Evolutionary conservation across 2,888 invertebrate genomes (phyloP), one percentile per base, ranked within the genome.

Genomic region (Dorcus parallelipipedus): DNA sequence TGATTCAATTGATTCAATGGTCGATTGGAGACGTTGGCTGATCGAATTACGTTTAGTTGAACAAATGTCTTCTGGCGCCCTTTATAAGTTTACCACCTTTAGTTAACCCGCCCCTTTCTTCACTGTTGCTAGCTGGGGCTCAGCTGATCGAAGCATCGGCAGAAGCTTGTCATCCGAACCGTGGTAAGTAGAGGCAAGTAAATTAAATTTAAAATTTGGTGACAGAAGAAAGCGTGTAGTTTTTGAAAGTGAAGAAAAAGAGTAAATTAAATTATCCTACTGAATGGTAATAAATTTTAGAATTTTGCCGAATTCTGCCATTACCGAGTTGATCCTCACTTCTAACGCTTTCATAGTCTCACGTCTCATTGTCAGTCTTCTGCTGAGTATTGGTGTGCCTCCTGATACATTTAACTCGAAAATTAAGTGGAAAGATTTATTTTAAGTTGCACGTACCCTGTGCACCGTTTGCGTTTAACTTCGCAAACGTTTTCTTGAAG

Each of bases 401-500:
- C 56, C 60, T 56, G 20, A 20, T 20, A 14, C 9, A 50, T 33
- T 6, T 33, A 4, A 33, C 6, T 33, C 26, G 4, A 3, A 26
- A 26, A 6, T 10, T 41, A 26, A 4, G 26, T 4, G 26, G 4
- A 26, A 26, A 2, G 26, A 26, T 1, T 26, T 1, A 1, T 33
- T 33, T 33, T 7, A 5, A 33, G 7, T 33, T 6, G 26, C 4
- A 33, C 41, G 51, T 69, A 77, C 77, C 77, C 64, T 74, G 72
- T 52, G 75, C 82, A 63, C 87, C 88, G 75, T 90, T 91, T n/a
- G 90, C 89, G 63, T 89, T 89, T 80, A 92, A 84, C 72, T 91
- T 91, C 64, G 92, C 89, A 83, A 96, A 97, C 56, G 96, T 84
- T 74, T 95, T 95, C 73, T 94, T 91, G 81, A 97, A 97, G 0